phyloP scores from a whole-genome alignment of 2,888 invertebrate species.

The Orthosia gracilis region DNA sequence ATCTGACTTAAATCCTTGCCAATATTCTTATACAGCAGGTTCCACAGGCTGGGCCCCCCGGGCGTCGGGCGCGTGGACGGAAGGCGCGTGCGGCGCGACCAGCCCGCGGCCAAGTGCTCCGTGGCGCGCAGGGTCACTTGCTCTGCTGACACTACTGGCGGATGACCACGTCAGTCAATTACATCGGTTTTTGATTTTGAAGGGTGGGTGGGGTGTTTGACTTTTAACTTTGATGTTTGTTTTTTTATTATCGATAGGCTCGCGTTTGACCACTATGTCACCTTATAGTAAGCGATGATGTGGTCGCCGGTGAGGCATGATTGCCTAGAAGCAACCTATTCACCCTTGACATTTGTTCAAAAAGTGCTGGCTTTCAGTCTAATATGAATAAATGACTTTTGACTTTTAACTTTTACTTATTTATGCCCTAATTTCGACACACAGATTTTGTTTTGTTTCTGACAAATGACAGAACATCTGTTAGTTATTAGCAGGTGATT shows the following conservation, averaged over 20 bases:
- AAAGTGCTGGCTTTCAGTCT: no score
- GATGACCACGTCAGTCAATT: accelerated
- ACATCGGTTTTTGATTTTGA: neutral
- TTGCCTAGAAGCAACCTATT: no score
- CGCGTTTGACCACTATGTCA: no score
- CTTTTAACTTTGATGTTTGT: neutral
- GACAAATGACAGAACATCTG: no score
- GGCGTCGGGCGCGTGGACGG: slow-evolving; percentile 94
- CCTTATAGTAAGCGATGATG: no score
- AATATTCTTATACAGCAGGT: slow-evolving; percentile 95
- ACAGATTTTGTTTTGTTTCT: no score
- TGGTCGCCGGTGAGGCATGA: no score
- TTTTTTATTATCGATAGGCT: neutral
- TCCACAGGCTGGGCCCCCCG: slow-evolving; percentile 95
- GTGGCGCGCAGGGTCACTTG: slow-evolving; percentile 73
- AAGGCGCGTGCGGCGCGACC: slow-evolving; percentile 92
- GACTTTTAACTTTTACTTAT: no score
- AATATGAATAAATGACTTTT: no score
- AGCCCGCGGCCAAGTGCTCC: slow-evolving; percentile 61
- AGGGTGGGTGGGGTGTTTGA: neutral
- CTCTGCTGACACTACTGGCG: slow-evolving; percentile 78
- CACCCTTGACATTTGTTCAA: no score
- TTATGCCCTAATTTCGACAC: no score
- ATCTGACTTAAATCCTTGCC: slow-evolving; percentile 96
- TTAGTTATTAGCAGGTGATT: no score